phyloP scores from a whole-genome alignment of 2,888 invertebrate genomes.

The Bellardia pandia region DNA sequence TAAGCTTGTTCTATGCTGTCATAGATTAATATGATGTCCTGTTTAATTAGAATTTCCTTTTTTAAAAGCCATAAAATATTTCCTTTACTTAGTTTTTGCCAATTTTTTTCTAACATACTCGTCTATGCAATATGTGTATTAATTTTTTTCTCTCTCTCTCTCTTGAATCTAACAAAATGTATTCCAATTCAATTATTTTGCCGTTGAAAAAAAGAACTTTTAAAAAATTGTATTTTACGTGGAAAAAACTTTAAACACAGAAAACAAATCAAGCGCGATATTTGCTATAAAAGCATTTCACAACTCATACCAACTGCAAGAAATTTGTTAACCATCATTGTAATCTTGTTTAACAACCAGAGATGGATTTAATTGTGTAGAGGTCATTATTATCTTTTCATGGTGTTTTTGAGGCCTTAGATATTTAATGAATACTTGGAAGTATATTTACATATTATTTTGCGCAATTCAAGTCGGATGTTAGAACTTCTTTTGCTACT shows the following conservation, averaged over 20 bases:
- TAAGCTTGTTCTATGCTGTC: neutral
- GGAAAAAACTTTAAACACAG: conserved; percentile 45
- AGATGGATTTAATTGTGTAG: neutral
- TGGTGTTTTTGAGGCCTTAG: too few relatives aligned
- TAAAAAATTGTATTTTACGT: conserved; percentile 21
- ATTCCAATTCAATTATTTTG: conserved; percentile 77
- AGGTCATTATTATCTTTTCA: neutral
- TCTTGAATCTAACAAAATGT: conserved; percentile 64
- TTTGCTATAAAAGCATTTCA: conserved; percentile 57
- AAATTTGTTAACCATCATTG: conserved; percentile 17
- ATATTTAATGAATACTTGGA: too few relatives aligned
- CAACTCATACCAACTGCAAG: conserved; percentile 9
- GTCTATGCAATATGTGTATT: neutral
- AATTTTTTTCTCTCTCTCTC: conserved; percentile 43
- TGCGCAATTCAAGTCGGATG: too few relatives aligned
- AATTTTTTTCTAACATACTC: neutral
- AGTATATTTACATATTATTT: too few relatives aligned
- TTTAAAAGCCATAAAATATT: conserved; percentile 74
- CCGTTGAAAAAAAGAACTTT: conserved; percentile 59
- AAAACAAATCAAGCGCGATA: conserved; percentile 75
- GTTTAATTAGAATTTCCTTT: conserved; percentile 76
- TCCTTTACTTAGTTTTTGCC: conserved; percentile 59
- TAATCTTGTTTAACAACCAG: conserved; percentile 8
- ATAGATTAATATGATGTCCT: conserved; percentile 71
- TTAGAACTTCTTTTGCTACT: too few relatives aligned